Evolutionary conservation across 1,140 invertebrate genomes (phyloP).

Genomic region (Brachionus paranguensis): DNA sequence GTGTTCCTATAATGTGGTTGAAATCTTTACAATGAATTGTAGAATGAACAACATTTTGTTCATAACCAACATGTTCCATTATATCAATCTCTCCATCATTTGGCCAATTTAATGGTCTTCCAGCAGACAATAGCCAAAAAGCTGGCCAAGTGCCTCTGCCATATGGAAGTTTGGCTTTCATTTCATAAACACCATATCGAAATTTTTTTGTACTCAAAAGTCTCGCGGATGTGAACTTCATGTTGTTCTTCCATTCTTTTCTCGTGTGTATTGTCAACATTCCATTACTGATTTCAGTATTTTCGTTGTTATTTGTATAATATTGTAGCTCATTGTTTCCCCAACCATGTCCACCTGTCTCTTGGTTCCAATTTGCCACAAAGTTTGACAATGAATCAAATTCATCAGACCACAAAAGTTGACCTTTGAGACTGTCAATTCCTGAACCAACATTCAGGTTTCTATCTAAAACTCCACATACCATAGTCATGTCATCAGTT

Average conservation of each 20-base stretch:
- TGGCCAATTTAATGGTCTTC: slow-evolving; percentile 36
- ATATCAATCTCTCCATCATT: slow-evolving; percentile 42
- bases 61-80: slow-evolving; percentile 36
- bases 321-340: slow-evolving; percentile 41
- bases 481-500: slow-evolving; percentile 26
- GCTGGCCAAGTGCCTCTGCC: slow-evolving; percentile 41
- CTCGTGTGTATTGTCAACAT: background rate
- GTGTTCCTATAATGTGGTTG: background rate
- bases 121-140: slow-evolving; percentile 40
- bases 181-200: slow-evolving; percentile 34
- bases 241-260: slow-evolving; percentile 2
- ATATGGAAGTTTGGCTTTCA: slow-evolving; percentile 32
- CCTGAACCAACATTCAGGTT: background rate
- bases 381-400: slow-evolving; percentile 38
- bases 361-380: slow-evolving; percentile 39
- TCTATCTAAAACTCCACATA: slow-evolving; percentile 39
- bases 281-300: background rate
- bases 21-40: slow-evolving; percentile 15
- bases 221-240: slow-evolving; percentile 36
- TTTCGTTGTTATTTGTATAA: slow-evolving; percentile 20
- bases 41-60: background rate
- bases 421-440: slow-evolving; percentile 15
- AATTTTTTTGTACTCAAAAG: background rate
- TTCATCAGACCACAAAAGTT: slow-evolving; percentile 41
- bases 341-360: slow-evolving; percentile 39